A percentile compares a stretch with the other conserved stretches of the same genome.
Conservation (phyloP, 2,113 vertebrate species). For the Cyphomyrus discorhynchus region DNA sequence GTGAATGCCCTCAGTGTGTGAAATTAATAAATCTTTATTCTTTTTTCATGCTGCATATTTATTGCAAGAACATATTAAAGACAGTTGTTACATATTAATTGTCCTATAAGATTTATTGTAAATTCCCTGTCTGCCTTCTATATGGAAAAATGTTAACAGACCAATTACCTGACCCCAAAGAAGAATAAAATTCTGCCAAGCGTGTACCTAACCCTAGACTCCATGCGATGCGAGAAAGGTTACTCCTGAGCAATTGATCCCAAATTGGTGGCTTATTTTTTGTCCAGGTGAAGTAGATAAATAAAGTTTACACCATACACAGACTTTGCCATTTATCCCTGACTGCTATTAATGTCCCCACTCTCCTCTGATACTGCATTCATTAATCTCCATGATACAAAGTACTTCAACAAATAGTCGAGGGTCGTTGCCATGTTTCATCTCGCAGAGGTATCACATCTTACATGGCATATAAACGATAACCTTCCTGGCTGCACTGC, state of each 20-base stretch:
- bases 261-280: background rate
- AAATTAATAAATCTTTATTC: background rate
- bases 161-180: constrained; percentile 8
- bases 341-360: constrained; percentile 5
- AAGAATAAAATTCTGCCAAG: background rate
- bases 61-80: background rate
- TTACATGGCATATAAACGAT: constrained; percentile 16
- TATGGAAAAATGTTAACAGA: background rate
- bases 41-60: background rate
- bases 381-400: constrained; percentile 15
- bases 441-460: background rate
- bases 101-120: background rate
- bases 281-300: constrained; percentile 11
- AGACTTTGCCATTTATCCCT: constrained; percentile 7
- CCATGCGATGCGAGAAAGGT: background rate
- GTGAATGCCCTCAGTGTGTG: background rate
- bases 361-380: background rate
- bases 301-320: background rate
- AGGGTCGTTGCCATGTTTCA: constrained; percentile 12
- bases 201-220: background rate
- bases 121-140: background rate
- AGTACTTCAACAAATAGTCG: background rate
- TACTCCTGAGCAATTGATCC: background rate
- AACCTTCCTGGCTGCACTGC: background rate
- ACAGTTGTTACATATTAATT: background rate